phyloP scores from a whole-genome alignment of 1,140 invertebrate genomes.

The Cydia strobilella region DNA sequence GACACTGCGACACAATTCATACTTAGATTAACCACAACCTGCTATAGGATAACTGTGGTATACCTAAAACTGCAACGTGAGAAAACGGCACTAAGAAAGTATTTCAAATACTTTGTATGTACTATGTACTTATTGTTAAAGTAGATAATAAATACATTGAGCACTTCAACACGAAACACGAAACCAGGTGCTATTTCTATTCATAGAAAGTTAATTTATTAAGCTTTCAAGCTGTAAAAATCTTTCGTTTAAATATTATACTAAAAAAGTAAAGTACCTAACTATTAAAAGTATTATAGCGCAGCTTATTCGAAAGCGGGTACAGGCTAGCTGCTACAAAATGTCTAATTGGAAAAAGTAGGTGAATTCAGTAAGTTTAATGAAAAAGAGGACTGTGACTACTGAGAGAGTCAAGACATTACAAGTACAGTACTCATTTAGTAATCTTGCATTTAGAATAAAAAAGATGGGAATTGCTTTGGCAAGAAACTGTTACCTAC shows the following conservation, averaged over 20 bases:
- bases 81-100: not conserved
- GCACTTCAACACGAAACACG: not conserved
- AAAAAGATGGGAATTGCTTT: no score
- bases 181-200: not conserved
- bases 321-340: no score
- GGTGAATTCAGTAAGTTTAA: not conserved
- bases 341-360: not conserved
- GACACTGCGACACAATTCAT: conserved; percentile 6
- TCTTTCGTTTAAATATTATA: not conserved
- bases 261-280: not conserved
- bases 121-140: no score
- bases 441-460: no score
- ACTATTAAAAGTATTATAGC: not conserved
- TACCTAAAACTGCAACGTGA: not conserved
- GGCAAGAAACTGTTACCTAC: no score
- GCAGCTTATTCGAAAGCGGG: no score
- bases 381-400: not conserved
- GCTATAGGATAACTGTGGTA: conserved; percentile 4
- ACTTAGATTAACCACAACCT: conserved; percentile 28
- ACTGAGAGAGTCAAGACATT: not conserved
- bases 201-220: not conserved
- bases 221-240: not conserved
- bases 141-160: not conserved
- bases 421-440: not conserved
- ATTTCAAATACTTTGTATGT: not conserved